These are phyloP conservation scores for Trachelus troglodyta DNA, from an alignment of 2,888 invertebrate genomes.

Conservation along the genomic window DNA sequence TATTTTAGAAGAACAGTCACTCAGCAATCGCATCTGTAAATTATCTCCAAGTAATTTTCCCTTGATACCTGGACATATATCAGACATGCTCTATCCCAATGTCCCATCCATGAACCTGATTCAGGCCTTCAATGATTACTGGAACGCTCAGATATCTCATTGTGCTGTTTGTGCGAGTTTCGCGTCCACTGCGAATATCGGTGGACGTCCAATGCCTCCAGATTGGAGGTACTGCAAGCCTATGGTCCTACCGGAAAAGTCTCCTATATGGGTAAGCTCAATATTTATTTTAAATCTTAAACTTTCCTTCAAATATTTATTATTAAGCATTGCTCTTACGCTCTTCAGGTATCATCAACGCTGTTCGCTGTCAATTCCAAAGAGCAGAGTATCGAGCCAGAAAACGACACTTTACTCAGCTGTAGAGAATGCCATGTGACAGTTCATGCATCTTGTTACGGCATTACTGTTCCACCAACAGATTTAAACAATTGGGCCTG, in stretches of 20 bases:
- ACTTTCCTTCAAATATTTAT: neutral
- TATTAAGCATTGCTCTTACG: neutral
- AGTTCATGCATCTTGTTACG: constrained; percentile 71
- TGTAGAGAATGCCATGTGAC: constrained; percentile 71
- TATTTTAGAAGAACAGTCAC: constrained; percentile 23
- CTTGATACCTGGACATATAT: constrained; percentile 56
- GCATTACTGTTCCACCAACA: constrained; percentile 57
- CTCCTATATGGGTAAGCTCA: constrained; percentile 60
- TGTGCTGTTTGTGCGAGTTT: constrained; percentile 73
- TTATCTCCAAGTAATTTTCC: constrained; percentile 12
- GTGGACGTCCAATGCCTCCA: constrained; percentile 55
- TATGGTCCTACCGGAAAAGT: constrained; percentile 60
- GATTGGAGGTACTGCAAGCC: constrained; percentile 61
- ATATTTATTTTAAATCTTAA: neutral
- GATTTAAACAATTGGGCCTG: constrained; percentile 64
- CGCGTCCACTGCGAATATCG: constrained; percentile 49
- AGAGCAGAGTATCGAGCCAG: constrained; percentile 55
- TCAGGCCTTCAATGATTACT: constrained; percentile 67
- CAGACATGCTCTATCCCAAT: constrained; percentile 64
- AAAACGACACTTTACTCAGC: constrained; percentile 66
- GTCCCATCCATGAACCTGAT: constrained; percentile 64
- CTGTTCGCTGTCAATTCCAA: constrained; percentile 63
- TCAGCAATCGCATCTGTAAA: constrained; percentile 15
- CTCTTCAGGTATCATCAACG: constrained; percentile 52
- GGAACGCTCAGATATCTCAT: constrained; percentile 69